Base-by-base conservation (phyloP, 2,888 invertebrate genomes). In the Microplitis manilae region DNA sequence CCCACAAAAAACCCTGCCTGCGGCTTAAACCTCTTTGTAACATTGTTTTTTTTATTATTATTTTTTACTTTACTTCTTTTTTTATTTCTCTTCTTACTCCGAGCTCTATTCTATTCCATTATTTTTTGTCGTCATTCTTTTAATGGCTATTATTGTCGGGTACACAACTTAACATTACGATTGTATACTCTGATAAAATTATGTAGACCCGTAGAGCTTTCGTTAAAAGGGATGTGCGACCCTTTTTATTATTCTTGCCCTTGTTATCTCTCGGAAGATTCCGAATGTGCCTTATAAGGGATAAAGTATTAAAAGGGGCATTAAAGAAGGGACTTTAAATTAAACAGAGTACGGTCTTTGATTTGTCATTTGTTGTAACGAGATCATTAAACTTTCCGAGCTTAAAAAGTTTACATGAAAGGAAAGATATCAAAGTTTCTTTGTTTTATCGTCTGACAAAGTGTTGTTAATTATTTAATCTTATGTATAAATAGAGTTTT, bases 51-150 rank as follows among this genome's bases (percentile, higher is more conserved):
- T 20, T 60, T 9, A 71, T 62, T 78, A 71, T 77, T 75, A 72
- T 73, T 70, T 73, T 39, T 40, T 68, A 68, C 61, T 9, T 39
- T 30, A 60, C 15, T 30, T 68, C 60, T 73, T 68, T 73, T 50
- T 65, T 65, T 65, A 17, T 72, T 38, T 73, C 2, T 69, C 67
- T 77, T 74, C 73, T 75, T 79, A 30, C 75, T 80, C 75, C 76
- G 76, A n/a, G 41, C 40, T 40, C 40, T 38, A 8, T 39, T 15
- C 41, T 15, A 40, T 68, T 68, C 7, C 38, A 50, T 50, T 50
- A 50, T 68, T 67, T 20, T 67, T 67, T 67, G 7, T 68, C 39
- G 13, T 65, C 65, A 65, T 38, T 65, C 38, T 65, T 38, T 62
- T 65, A 65, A 65, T 65, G 30, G 20, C 38, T 30, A 65, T 65